Evolutionary conservation across 2,113 vertebrate species (phyloP).

Genomic region (Mormyrus lacerda): DNA sequence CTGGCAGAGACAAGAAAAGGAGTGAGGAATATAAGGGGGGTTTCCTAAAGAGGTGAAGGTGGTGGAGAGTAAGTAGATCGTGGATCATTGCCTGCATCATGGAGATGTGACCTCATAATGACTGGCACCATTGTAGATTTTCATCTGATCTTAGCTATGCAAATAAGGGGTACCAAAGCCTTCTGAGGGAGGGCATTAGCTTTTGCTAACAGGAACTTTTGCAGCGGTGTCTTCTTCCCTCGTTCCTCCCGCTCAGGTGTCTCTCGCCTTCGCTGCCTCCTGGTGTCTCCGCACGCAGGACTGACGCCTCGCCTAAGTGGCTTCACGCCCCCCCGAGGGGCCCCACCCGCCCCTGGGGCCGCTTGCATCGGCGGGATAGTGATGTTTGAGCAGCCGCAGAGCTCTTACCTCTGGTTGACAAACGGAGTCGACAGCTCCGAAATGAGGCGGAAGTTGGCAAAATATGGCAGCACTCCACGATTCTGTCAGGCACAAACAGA

Average conservation of each 20-base stretch:
- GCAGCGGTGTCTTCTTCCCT: background rate
- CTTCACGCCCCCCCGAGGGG: background rate
- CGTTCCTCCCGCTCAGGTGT: background rate
- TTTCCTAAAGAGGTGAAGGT: background rate
- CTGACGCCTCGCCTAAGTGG: background rate
- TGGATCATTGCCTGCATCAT: background rate
- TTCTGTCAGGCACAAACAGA: conserved; percentile 42
- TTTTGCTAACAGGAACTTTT: background rate
- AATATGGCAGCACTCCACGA: conserved; percentile 63
- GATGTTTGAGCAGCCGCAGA: background rate
- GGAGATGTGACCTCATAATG: background rate
- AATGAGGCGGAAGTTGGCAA: conserved; percentile 70
- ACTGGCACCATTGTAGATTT: background rate
- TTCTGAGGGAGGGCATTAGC: background rate
- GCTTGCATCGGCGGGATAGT: background rate
- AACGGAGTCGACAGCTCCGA: conserved; percentile 73
- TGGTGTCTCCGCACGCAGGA: background rate
- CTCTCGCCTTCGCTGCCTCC: background rate
- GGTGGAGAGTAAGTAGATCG: background rate
- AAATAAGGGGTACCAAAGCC: background rate
- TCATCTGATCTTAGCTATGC: background rate
- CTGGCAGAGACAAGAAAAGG: background rate
- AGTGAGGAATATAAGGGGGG: background rate
- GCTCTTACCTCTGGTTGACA: conserved; percentile 65
- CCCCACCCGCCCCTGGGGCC: background rate